Base-by-base conservation (phyloP, 2,888 invertebrate species). In the Drosophila meridionalis region DNA sequence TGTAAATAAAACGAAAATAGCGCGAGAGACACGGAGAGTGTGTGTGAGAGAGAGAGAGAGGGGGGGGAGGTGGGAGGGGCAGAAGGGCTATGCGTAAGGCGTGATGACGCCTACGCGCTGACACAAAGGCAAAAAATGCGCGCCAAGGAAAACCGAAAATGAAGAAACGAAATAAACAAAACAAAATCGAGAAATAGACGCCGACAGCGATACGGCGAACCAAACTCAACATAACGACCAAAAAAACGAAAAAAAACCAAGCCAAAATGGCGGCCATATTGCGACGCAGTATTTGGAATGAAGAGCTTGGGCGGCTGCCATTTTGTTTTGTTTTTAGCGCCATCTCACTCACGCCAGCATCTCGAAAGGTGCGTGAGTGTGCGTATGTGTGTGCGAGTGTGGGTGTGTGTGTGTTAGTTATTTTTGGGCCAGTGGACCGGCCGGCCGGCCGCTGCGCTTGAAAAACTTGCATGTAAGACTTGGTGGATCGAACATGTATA, bases 231-330 rank as follows among this genome's bases (percentile, higher is more conserved):
- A 83, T 87, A 85, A 87, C 84, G 85, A 80, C 63, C 59, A 61
- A 64, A 80, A 85, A 69, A 53, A 20, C 8, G n/a, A 30, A 0
- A 14, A 30, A 14, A 14, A 30, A 9, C 4, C 7, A 12, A 55
- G 7, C 65, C 83, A 87, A 87, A 87, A 87, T 87, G 90, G 87
- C 87, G 77, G 76, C 78, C 86, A 75, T 78, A 90, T 77, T 87
- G 90, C 90, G 87, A 82, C 73, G 87, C 71, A 83, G 80, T 75
- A 79, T 78, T 73, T 50, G 62, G 61, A 62, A 56, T 80, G 80
- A 63, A 70, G 59, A 73, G 73, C 80, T 82, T 85, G 71, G 56
- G 59, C 65, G 73, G 63, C 80, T 80, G 88, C 90, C 90, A 87
- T 87, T 87, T 87, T 90, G 82, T 83, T 83, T 86, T 80, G 50